These are phyloP conservation scores for Melanostoma mellinum DNA, from an alignment of 2,888 invertebrate species.

Conservation along the genomic window DNA sequence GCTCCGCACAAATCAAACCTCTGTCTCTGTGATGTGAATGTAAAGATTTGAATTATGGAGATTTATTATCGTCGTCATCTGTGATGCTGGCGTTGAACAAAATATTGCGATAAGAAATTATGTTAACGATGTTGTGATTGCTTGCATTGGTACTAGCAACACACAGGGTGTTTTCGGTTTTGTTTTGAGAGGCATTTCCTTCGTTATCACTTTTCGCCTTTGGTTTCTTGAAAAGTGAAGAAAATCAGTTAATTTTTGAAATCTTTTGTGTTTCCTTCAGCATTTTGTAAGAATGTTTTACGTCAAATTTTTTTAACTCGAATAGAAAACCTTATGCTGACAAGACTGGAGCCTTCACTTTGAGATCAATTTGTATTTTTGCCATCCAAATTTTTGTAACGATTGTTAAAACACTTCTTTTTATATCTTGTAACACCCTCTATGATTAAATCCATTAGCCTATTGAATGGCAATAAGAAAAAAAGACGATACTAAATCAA, in stretches of 20 bases:
- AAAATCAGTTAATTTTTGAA: neutral
- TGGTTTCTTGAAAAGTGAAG: neutral
- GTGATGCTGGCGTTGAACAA: conserved; percentile 16
- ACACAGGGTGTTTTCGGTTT: neutral
- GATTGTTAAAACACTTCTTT: neutral
- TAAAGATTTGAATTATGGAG: conserved; percentile 41
- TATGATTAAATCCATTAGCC: neutral
- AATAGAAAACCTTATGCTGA: conserved; percentile 18
- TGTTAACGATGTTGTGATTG: conserved; percentile 44
- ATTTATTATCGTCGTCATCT: conserved; percentile 47
- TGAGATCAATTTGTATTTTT: too few species aligned
- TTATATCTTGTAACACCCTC: conserved; percentile 14
- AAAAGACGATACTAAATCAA: conserved; percentile 60
- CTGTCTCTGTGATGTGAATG: conserved; percentile 55
- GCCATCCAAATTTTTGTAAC: too few species aligned
- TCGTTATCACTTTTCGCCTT: neutral
- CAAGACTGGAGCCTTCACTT: too few species aligned
- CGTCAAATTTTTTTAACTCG: neutral
- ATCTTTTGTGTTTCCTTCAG: neutral
- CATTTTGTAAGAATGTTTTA: too few species aligned
- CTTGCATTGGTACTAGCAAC: neutral
- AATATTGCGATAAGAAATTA: conserved; percentile 50
- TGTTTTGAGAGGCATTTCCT: neutral
- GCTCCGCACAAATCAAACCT: conserved; percentile 30
- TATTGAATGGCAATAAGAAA: neutral